These are phyloP conservation scores for Chrysochloris asiatica DNA, from an alignment of 2,113 vertebrate genomes.

Conservation along the genomic window DNA sequence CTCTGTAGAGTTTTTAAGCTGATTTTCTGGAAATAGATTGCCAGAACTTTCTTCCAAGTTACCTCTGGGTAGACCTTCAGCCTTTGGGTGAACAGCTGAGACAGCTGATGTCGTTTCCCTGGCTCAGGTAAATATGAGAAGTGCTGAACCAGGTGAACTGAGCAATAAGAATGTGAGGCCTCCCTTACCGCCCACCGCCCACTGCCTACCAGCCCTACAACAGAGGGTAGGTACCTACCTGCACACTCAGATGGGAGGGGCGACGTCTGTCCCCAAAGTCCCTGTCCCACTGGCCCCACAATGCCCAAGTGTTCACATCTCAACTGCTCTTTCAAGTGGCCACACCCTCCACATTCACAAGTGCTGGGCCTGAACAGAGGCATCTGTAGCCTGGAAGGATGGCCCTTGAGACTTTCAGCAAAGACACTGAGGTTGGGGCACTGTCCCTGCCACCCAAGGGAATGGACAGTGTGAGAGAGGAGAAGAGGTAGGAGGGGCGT, in stretches of 20 bases:
- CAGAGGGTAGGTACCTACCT: background rate
- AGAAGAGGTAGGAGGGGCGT: background rate
- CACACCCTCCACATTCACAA: background rate
- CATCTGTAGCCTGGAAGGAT: too few relatives aligned
- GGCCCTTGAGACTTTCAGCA: fast-evolving
- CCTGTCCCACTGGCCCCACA: background rate
- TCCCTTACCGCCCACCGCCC: background rate
- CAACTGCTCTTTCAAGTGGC: background rate
- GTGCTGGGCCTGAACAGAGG: background rate
- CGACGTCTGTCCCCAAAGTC: background rate
- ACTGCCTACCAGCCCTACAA: background rate
- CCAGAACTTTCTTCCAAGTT: background rate
- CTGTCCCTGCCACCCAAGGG: too few relatives aligned
- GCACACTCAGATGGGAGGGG: background rate
- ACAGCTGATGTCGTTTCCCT: too few relatives aligned
- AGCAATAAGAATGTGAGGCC: background rate
- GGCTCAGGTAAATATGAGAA: background rate
- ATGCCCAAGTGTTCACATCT: background rate
- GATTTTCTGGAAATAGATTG: background rate
- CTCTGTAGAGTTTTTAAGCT: background rate
- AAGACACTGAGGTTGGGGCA: too few relatives aligned
- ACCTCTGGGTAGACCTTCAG: background rate
- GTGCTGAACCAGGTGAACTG: too few relatives aligned
- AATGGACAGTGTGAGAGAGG: background rate
- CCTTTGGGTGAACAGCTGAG: too few relatives aligned